Conservation (phyloP, 2,113 vertebrate genomes). For the Platycercus adscitus region DNA sequence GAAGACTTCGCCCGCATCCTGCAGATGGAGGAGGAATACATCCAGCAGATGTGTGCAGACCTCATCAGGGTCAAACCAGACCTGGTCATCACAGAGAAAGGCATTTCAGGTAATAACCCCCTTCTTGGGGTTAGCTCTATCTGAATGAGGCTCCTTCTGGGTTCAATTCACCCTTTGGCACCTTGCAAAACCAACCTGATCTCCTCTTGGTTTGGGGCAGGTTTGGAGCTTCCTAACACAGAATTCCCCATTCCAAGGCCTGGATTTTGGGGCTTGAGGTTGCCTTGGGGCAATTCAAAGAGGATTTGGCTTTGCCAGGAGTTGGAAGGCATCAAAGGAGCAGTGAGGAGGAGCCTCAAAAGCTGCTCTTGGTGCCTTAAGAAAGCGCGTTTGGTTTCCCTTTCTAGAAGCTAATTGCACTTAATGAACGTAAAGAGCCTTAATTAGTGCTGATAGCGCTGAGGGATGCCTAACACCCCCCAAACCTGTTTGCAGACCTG, state of each 20-base stretch:
- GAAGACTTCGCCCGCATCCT: conserved; percentile 96
- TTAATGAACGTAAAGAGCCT: not conserved
- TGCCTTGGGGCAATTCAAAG: not conserved
- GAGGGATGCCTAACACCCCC: not conserved
- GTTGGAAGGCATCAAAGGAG: not conserved
- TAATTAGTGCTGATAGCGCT: fast-evolving
- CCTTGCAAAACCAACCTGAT: not conserved
- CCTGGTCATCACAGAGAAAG: conserved; percentile 94
- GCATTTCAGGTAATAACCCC: conserved; percentile 84
- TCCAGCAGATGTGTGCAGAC: conserved; percentile 96
- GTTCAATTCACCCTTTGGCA: not conserved
- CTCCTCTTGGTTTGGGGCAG: not conserved
- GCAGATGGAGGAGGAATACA: conserved; percentile 96
- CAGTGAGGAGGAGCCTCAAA: not conserved
- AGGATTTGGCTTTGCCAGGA: not conserved
- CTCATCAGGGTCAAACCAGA: conserved; percentile 92
- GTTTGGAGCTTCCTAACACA: not conserved
- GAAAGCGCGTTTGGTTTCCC: not conserved
- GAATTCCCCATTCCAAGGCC: fast-evolving
- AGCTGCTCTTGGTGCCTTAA: not conserved
- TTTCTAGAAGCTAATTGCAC: fast-evolving
- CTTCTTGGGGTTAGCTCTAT: not conserved
- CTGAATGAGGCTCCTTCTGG: not conserved
- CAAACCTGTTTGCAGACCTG: conserved; percentile 80
- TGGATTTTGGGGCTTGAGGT: not conserved